Conservation (phyloP, 2,797 vertebrate species). For the Salarias fasciatus region DNA sequence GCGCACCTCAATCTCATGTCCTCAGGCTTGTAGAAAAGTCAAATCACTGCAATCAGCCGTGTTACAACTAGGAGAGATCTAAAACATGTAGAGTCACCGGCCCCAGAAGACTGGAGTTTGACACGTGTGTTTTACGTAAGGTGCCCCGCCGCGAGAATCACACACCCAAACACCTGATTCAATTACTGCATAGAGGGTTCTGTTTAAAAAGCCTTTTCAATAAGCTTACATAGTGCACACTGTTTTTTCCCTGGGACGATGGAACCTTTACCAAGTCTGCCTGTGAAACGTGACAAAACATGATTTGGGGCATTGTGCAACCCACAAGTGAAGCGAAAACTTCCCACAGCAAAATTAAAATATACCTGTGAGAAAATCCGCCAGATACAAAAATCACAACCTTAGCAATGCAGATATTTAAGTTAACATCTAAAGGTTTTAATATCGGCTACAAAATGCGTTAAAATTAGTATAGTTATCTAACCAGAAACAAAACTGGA, state of each 20-base stretch:
- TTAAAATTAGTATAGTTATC: too few relatives aligned
- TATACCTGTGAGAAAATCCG: background rate
- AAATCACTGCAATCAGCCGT: too few relatives aligned
- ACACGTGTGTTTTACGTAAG: slow-evolving; percentile 32
- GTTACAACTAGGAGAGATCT: too few relatives aligned
- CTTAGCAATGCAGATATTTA: background rate
- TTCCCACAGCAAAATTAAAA: slow-evolving; percentile 19
- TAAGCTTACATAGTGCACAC: slow-evolving; percentile 81
- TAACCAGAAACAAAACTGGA: too few relatives aligned
- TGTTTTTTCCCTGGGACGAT: slow-evolving; percentile 57
- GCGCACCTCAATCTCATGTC: too few relatives aligned
- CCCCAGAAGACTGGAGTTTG: too few relatives aligned
- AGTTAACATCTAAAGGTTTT: slow-evolving; percentile 1
- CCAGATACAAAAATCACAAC: background rate
- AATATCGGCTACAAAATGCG: background rate
- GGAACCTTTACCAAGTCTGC: slow-evolving; percentile 83
- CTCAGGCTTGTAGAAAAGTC: too few relatives aligned
- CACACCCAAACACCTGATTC: slow-evolving; percentile 64
- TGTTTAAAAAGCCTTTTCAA: slow-evolving; percentile 37
- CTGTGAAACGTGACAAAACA: slow-evolving; percentile 81
- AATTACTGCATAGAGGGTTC: slow-evolving; percentile 38
- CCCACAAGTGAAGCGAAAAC: background rate
- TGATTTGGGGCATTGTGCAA: slow-evolving; percentile 28
- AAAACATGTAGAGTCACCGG: too few relatives aligned
- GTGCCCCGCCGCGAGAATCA: slow-evolving; percentile 45